Percentiles rank a stretch among this genome's conserved stretches.
These are phyloP conservation scores for Motacilla tschutschensis DNA, from an alignment of 2,113 vertebrate genomes.

Conservation along the genomic window DNA sequence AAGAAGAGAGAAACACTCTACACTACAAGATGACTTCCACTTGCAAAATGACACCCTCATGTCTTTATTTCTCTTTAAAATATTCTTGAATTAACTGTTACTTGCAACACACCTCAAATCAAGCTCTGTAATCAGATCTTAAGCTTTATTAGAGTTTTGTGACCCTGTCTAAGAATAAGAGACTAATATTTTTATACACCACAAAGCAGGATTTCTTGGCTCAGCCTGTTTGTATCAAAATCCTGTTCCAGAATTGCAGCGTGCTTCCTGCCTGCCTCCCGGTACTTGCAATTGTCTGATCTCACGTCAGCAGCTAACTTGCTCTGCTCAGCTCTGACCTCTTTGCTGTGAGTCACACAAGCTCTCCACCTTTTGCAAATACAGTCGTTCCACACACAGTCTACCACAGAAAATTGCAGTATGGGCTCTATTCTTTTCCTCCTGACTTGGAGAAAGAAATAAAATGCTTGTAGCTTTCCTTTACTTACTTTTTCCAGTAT, in stretches of 20 bases:
- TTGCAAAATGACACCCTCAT: not conserved
- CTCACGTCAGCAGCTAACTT: not conserved
- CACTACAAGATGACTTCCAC: not conserved
- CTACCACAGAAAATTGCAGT: not conserved
- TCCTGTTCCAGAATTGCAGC: not conserved
- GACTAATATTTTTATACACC: not conserved
- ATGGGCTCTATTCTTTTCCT: not conserved
- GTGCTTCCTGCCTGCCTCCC: not conserved
- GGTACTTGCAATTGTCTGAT: not conserved
- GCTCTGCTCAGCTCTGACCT: not conserved
- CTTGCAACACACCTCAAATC: not conserved
- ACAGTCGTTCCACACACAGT: not conserved
- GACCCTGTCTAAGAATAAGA: not conserved
- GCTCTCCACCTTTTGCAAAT: conserved; percentile 54
- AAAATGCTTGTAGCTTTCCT: not conserved
- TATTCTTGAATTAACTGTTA: not conserved
- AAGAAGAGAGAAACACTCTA: not conserved
- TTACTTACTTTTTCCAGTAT: not conserved
- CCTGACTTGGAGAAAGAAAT: not conserved
- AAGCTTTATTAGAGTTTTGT: not conserved
- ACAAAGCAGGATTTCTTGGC: not conserved
- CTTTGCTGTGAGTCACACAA: conserved; percentile 2
- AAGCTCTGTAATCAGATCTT: not conserved
- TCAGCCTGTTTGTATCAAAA: not conserved
- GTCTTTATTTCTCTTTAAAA: not conserved